Evolutionary conservation across 1,140 invertebrate species (phyloP).

Genomic region (Luehdorfia chinensis): DNA sequence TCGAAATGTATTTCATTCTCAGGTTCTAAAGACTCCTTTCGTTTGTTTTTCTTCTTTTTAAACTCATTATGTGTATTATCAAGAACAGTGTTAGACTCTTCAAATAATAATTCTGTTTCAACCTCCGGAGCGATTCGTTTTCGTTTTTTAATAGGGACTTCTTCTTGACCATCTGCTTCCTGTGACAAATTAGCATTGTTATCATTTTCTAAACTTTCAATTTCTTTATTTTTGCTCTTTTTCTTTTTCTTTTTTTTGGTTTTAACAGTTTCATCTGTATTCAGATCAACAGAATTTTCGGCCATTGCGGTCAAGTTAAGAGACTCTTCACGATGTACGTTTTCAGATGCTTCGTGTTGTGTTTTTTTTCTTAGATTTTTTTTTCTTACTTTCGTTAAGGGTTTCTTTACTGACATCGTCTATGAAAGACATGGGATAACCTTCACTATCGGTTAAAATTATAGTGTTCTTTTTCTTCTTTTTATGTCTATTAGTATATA

Average conservation of each 20-base stretch:
- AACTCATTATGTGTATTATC: not conserved
- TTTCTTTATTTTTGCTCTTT: conserved; percentile 21
- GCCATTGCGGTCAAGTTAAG: too few relatives aligned
- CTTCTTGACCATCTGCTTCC: conserved; percentile 15
- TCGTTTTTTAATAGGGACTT: conserved; percentile 19
- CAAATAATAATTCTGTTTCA: not conserved
- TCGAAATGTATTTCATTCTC: not conserved
- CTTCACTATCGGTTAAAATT: too few relatives aligned
- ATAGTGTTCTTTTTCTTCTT: conserved; percentile 21
- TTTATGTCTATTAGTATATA: not conserved
- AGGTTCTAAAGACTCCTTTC: not conserved
- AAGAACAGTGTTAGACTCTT: not conserved
- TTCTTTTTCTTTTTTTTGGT: conserved; percentile 26
- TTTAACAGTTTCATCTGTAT: conserved; percentile 4
- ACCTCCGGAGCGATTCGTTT: conserved; percentile 16
- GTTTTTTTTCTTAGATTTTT: too few relatives aligned
- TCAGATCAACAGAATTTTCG: too few relatives aligned
- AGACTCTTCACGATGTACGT: too few relatives aligned
- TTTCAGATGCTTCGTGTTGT: too few relatives aligned
- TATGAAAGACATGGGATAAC: too few relatives aligned
- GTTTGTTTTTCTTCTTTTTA: conserved; percentile 10
- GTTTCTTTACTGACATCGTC: too few relatives aligned
- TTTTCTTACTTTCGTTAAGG: too few relatives aligned
- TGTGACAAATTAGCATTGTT: not conserved
- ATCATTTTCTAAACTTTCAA: conserved; percentile 2